Base-by-base conservation (phyloP, 1,140 invertebrate genomes). In the Aphidius ervi region DNA sequence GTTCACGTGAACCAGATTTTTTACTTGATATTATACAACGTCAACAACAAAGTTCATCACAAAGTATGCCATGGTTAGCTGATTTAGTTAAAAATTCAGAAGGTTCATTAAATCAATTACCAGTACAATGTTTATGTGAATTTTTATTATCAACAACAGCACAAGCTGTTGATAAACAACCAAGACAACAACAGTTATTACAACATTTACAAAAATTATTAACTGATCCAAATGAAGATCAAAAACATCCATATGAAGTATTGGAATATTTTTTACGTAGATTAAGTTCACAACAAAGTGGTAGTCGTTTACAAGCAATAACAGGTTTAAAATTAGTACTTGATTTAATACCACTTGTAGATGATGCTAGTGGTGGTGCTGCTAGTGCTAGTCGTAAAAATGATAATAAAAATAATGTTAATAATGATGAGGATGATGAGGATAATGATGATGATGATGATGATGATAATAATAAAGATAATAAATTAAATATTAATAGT, bases 41-140 rank as follows among this genome's bases (percentile, higher is more conserved):
- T 58, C 89, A 83, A 56, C 78, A 80, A 40, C 75, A 89, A 71
- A 92, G 92, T 63, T 89, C 92, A 9, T 90, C 88, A 20, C 91
- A 93, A 63, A 92, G 95, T 23, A 97, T 98, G 94, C 94, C 95
- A 5, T 98, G 95, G 95, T 81, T 99, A 45, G 93, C 94, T 9
- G 94, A 97, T 74, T 79, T 99, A 41, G 92, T 99, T 9, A 91
- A 95, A 65, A 94, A 91, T 65, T 93, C 91, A 67, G 93, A 96
- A 70, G 88, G 92, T 4, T 91, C 92, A n/a, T 81, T 88, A 4
- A 86, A 90, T 70, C 89, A 94, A 61, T 77, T 98, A 7, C 95
- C 95, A 0, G 94, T 98, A 31, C 95, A 97, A 70, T 97, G 95
- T 78, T 82, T 98, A 6, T 98, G 95, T 81, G 95, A 98, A 78